Conservation (phyloP, 2,888 invertebrate species). For the Caradrina kadenii region DNA sequence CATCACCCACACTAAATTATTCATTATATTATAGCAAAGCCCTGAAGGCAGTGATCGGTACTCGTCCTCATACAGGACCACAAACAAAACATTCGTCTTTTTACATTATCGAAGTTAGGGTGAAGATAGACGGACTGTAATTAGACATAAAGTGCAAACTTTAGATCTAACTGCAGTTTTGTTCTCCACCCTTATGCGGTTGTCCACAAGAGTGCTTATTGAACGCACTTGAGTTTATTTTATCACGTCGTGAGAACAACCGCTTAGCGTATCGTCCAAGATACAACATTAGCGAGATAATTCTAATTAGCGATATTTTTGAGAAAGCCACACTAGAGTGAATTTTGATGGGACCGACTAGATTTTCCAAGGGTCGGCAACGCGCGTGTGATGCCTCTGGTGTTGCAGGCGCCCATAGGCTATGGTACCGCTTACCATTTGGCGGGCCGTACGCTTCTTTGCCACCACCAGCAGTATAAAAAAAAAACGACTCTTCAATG, state of each 20-base stretch:
- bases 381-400: too few relatives aligned
- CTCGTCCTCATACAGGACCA: conserved; percentile 48
- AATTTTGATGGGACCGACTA: too few relatives aligned
- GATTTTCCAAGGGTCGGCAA: too few relatives aligned
- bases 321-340: too few relatives aligned
- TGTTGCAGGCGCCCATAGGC: too few relatives aligned
- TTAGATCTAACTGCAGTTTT: conserved; percentile 3
- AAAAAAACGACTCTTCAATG: too few relatives aligned
- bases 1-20: conserved; percentile 34
- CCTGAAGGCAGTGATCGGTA: conserved; percentile 61
- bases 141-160: not conserved
- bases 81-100: conserved; percentile 46
- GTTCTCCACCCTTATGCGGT: conserved; percentile 12
- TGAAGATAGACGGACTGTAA: conserved; percentile 15
- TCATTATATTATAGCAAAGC: conserved; percentile 52
- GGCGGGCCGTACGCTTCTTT: too few relatives aligned
- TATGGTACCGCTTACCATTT: too few relatives aligned
- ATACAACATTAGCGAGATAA: not conserved
- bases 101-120: conserved; percentile 37
- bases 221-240: not conserved
- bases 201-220: not conserved
- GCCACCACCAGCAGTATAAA: too few relatives aligned
- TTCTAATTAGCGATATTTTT: too few relatives aligned
- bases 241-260: not conserved
- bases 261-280: not conserved